Evolutionary conservation across 2,113 vertebrate species (phyloP).

Genomic region (Megaleporinus macrocephalus): DNA sequence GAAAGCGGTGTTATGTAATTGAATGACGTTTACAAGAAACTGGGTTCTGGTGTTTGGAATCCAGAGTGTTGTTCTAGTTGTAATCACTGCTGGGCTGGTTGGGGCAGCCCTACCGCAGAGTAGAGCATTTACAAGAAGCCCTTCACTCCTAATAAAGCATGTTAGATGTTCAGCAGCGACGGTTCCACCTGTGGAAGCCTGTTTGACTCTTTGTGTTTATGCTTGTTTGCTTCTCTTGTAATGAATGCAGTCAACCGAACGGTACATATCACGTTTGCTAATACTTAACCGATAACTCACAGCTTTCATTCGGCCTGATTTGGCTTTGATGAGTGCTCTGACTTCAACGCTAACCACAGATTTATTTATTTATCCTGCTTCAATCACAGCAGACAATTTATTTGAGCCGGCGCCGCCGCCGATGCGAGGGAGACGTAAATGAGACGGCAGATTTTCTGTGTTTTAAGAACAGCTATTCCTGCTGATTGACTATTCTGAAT

Average conservation of each 20-base stretch:
- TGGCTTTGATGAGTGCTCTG: conserved; percentile 23
- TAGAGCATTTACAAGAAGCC: neutral
- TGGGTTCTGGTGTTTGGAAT: too few species aligned
- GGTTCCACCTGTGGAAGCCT: neutral
- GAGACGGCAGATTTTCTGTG: neutral
- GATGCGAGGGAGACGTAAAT: neutral
- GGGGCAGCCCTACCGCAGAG: too few species aligned
- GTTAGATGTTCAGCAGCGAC: conserved; percentile 15
- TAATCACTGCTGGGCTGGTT: too few species aligned
- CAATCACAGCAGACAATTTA: neutral
- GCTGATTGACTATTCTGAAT: neutral
- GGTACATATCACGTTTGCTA: conserved; percentile 24
- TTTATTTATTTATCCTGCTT: conserved; percentile 25
- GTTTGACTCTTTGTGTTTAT: too few species aligned
- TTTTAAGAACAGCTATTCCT: neutral
- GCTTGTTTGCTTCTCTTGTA: neutral
- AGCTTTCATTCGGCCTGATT: conserved; percentile 31
- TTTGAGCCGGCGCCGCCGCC: neutral
- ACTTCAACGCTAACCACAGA: neutral
- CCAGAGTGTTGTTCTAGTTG: too few species aligned
- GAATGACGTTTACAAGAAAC: too few species aligned
- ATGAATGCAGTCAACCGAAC: conserved; percentile 23
- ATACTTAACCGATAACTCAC: conserved; percentile 4
- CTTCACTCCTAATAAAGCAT: neutral
- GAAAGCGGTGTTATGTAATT: too few species aligned